Evolutionary conservation across 1,140 invertebrate genomes (phyloP).

Genomic region (Dermatophagoides farinae): DNA sequence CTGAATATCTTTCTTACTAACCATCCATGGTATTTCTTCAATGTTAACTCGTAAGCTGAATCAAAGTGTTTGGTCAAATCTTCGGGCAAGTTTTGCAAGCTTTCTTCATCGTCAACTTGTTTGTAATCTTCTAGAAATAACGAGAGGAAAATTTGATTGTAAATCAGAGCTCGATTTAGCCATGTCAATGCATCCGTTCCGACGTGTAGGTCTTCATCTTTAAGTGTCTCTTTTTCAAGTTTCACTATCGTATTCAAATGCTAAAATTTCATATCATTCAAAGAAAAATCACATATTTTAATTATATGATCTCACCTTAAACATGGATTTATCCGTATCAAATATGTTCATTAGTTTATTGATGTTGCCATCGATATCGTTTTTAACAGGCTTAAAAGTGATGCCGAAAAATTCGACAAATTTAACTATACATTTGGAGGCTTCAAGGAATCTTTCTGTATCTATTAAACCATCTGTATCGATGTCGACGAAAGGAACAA

Average conservation of each 20-base stretch:
- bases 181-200: constrained; percentile 13
- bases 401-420: constrained; percentile 11
- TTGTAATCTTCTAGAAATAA: constrained; percentile 6
- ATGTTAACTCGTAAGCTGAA: constrained; percentile 6
- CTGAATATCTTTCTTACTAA: constrained; percentile 11
- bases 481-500: not conserved
- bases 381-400: constrained; percentile 3
- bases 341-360: not conserved
- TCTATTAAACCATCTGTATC: not conserved
- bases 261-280: not conserved
- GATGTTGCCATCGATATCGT: constrained; percentile 12
- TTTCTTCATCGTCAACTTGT: not conserved
- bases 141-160: constrained; percentile 6
- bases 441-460: constrained; percentile 4
- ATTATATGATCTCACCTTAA: not conserved
- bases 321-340: not conserved
- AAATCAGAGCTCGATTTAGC: constrained; percentile 10
- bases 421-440: constrained; percentile 5
- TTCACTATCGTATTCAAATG: constrained; percentile 8
- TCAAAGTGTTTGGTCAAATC: constrained; percentile 5
- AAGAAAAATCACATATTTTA: not conserved
- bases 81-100: not conserved
- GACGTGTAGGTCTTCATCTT: not conserved
- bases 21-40: constrained; percentile 12
- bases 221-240: not conserved